These are phyloP conservation scores for Orbicella faveolata DNA, from an alignment of 64 coral and sea anemone species.

Conservation along the genomic window DNA sequence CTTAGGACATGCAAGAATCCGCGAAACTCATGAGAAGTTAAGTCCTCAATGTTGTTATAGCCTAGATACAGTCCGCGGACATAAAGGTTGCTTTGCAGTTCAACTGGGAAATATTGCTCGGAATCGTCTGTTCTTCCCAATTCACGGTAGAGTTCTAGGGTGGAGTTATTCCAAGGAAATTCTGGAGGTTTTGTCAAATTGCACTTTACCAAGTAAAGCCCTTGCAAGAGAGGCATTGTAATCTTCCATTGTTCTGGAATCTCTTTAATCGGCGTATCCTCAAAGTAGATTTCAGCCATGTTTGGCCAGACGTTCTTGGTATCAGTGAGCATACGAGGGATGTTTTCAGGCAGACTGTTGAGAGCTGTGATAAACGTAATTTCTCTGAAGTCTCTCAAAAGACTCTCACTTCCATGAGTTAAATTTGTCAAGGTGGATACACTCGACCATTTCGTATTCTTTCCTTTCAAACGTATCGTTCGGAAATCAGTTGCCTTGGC, in stretches of 20 bases:
- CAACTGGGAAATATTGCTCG: slow-evolving; percentile 24
- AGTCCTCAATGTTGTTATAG: slow-evolving; percentile 54
- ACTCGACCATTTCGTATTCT: neutral
- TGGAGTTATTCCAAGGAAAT: slow-evolving; percentile 63
- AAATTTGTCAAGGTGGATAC: neutral
- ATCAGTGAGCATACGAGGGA: neutral
- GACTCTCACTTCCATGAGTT: slow-evolving; percentile 3
- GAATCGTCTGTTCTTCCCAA: slow-evolving; percentile 12
- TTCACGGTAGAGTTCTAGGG: slow-evolving; percentile 22
- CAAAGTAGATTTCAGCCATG: slow-evolving; percentile 53
- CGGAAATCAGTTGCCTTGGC: slow-evolving; percentile 28
- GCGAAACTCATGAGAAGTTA: slow-evolving; percentile 24
- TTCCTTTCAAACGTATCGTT: neutral
- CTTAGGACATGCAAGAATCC: slow-evolving; percentile 57
- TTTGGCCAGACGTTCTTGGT: slow-evolving; percentile 18
- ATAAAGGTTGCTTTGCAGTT: slow-evolving; percentile 36
- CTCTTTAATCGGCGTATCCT: neutral
- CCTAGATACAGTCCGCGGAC: slow-evolving; percentile 42
- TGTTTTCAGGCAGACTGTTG: neutral
- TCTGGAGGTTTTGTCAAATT: slow-evolving; percentile 48
- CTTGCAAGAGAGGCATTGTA: slow-evolving; percentile 60
- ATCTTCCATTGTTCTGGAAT: slow-evolving; percentile 25
- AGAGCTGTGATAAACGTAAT: neutral
- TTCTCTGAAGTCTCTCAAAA: neutral
- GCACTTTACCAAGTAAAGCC: slow-evolving; percentile 17